Base-by-base conservation (phyloP, 1,140 invertebrate genomes). In the Leptinotarsa lineolata region DNA sequence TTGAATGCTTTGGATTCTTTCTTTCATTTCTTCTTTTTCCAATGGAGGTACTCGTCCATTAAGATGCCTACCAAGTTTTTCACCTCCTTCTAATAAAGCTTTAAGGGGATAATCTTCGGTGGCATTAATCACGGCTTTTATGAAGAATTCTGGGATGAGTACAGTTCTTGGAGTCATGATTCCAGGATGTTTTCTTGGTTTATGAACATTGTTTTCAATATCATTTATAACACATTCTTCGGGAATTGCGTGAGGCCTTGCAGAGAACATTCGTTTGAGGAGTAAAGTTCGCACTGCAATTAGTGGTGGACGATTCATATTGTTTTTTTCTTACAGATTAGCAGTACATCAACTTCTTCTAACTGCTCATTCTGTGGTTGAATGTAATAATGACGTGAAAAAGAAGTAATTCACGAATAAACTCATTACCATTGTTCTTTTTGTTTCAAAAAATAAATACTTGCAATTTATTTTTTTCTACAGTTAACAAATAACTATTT, bases 151-250 rank as follows among this genome's bases (percentile, higher is more conserved):
- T 2, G 92, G 92, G 59, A 93, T 79, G 12, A 79, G 54, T 13
- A 89, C 82, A 12, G 82, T 75, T 76, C 83, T 87, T 15, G 86
- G 84, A 39, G 83, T 83, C 15, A 88, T 85, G 12, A 88, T 84
- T 66, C 93, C 93, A 18, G 92, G 90, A 87, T 94, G 92, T 75
- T 89, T 87, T 69, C 87, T 86, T 13, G 90, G 88, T 83, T 92
- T 93, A n/a, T 88, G 83, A 70, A 85, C 80, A 12, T 90, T 83
- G 21, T 87, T 84, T 59, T 89, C 87, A 58, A 93, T 84, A 71
- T 85, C 85, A 13, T 88, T 81, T 61, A 86, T 78, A 15, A 91
- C 79, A 44, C 77, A 30, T 63, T 24, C 20, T 21, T 63, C 61
- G 20, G 61, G 61, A 54, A 54, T 18, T 16, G n/a, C 48, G n/a